Evolutionary conservation across 2,888 invertebrate genomes (phyloP).

Genomic region (Acrobasis suavella): DNA sequence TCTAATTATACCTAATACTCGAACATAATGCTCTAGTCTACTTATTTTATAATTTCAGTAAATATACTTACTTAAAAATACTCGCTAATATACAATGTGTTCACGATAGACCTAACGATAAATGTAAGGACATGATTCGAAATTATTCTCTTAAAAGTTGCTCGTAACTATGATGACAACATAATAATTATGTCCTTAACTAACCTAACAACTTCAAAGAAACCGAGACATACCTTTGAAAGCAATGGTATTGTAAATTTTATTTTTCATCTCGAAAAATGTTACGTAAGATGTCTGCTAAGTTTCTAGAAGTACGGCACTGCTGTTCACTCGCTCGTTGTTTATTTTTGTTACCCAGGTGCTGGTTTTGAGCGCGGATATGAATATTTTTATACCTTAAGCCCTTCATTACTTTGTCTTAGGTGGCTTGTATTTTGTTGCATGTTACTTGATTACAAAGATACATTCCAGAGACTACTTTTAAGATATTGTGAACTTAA

Average conservation of each 20-base stretch:
- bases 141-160: no score
- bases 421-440: constrained; percentile 10
- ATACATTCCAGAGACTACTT: not conserved
- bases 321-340: constrained; percentile 29
- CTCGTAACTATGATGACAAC: no score
- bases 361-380: constrained; percentile 14
- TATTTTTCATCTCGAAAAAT: constrained; percentile 39
- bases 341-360: constrained; percentile 32
- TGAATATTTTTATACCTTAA: constrained; percentile 20
- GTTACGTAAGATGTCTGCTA: constrained; percentile 40
- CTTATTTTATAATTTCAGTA: no score
- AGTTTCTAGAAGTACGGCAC: constrained; percentile 31
- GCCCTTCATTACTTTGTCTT: constrained; percentile 20
- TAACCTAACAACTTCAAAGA: not conserved
- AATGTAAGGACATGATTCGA: no score
- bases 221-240: constrained; percentile 10
- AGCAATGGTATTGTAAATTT: constrained; percentile 23
- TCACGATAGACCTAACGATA: no score
- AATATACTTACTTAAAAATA: no score
- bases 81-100: no score
- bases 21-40: no score
- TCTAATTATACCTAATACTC: no score
- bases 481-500: no score
- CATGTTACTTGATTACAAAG: not conserved
- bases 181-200: no score